phyloP scores from a whole-genome alignment of 2,888 invertebrate species.

The Cheilosia vulpina region DNA sequence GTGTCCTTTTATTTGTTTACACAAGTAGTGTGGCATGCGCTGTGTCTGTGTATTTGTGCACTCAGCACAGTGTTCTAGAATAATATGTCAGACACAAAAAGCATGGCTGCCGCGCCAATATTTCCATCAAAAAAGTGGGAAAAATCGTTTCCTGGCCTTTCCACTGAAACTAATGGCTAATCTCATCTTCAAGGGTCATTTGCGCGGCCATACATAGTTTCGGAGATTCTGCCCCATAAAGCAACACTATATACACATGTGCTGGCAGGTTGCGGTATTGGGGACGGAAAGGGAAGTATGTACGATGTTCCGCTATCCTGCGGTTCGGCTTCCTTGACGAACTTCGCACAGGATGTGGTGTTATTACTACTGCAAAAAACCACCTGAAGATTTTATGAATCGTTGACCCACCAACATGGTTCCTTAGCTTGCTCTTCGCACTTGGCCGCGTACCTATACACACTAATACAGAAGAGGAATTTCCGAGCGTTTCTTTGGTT shows the following conservation, averaged over 20 bases:
- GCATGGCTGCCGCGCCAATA: constrained; percentile 73
- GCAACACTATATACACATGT: not conserved
- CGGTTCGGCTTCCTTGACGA: constrained; percentile 21
- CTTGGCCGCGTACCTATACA: constrained; percentile 7
- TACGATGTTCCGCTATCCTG: not conserved
- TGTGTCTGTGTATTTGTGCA: constrained; percentile 41
- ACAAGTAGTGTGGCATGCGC: constrained; percentile 39
- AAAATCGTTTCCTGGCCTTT: constrained; percentile 61
- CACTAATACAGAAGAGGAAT: constrained; percentile 46
- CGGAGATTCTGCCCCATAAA: constrained; percentile 37
- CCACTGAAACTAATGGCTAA: constrained; percentile 59
- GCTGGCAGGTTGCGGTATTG: no score
- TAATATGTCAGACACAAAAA: constrained; percentile 69
- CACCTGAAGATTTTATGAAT: constrained; percentile 76
- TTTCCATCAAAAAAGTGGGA: constrained; percentile 51
- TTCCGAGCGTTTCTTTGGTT: not conserved
- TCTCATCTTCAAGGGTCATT: constrained; percentile 64
- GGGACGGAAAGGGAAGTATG: no score
- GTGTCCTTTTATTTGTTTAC: constrained; percentile 65
- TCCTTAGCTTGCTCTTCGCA: constrained; percentile 58
- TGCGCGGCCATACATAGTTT: constrained; percentile 6
- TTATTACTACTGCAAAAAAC: constrained; percentile 54
- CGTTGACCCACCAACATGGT: constrained; percentile 74
- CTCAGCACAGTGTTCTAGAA: constrained; percentile 32
- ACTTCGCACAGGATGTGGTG: constrained; percentile 6